Base-by-base conservation (phyloP, 92 coral and sea anemone species). In the Muricea muricata region DNA sequence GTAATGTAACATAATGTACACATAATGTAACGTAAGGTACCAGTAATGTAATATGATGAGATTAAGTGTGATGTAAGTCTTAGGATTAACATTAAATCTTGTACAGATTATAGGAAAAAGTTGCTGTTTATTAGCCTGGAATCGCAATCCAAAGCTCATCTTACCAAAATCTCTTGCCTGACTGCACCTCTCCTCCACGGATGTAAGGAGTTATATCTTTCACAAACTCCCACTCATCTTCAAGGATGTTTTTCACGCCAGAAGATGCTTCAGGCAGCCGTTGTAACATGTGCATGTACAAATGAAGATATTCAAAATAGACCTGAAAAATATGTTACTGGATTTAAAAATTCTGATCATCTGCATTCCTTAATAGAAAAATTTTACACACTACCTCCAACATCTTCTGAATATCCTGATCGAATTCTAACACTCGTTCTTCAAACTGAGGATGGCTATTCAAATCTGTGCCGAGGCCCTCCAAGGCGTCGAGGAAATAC, bases 111-210 rank as follows among this genome's bases (percentile, higher is more conserved):
- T n/a, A n/a, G n/a, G n/a, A n/a, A n/a, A n/a, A n/a, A n/a, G n/a
- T n/a, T n/a, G n/a, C n/a, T n/a, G n/a, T n/a, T n/a, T n/a, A n/a
- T n/a, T n/a, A n/a, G n/a, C n/a, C n/a, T n/a, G n/a, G n/a, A n/a
- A n/a, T n/a, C n/a, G n/a, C n/a, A n/a, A 4, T 37, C 42, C 42
- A 37, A 37, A 37, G 9, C 42, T 37, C 42, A 9, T 11, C 94
- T 81, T 52, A 95, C 98, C 97, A 95, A 79, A 95, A 95, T 79
- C 98, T 88, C 29, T 93, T 95, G 31, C 98, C 98, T 47, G 96
- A 95, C 74, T 91, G 94, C 7, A 92, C 97, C 52, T 93, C 96
- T 30, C 98, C 98, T 3, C 97, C 96, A 24, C 98, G 84, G 80
- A 95, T 82, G 55, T 95, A 97, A 18, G 93, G 97, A 55, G 94